Evolutionary conservation across 2,113 vertebrate genomes (phyloP), one percentile per base, ranked within the genome.

Genomic region (Corynorhinus townsendii): DNA sequence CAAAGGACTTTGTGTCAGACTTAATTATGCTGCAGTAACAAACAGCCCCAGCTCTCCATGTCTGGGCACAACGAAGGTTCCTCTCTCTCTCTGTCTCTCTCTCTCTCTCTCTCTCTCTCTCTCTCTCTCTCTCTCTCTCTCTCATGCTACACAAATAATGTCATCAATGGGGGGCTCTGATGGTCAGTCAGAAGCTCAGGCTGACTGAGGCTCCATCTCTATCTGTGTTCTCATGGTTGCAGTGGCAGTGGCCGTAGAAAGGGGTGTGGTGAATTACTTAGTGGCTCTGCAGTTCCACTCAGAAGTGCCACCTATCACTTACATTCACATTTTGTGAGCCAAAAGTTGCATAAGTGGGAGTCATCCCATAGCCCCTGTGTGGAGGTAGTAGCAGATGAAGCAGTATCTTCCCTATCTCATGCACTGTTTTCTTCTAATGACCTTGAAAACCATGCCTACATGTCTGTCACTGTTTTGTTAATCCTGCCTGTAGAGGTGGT

Each of bases 301-400:
- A 26, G 10, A 38, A 40, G 33, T n/a, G 26, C 47, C 62, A 28
- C n/a, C 72, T 69, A 0, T 72, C 79, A 30, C 12, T 15, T 24
- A 52, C 49, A 22, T 20, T 59, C 40, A 49, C 17, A 0, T 30
- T 33, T 77, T 24, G 1, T 33, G 24, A 40, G 85, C 52, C 79
- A 71, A 24, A 71, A 8, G 6, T 4, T 35, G 22, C 62, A 4
- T 2, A 28, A 43, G 24, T 4, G 43, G 59, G 15, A 2, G 7
- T 20, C 4, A 0, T 26, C 20, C 16, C 3, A 3, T 16, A 1
- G 33, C 33, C 26, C 7, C 49, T 2, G 1, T 47, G 26, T 16
- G 47, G 87, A 49, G 69, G 26, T 7, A 5, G 69, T 62, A 4
- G 26, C n/a, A 35, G 7, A 22, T 0, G 16, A 26, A 72, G 11